Percentiles rank a stretch among this genome's conserved stretches.
These are phyloP conservation scores for Ondatra zibethicus DNA, from an alignment of 2,113 vertebrate species.

Conservation along the genomic window DNA sequence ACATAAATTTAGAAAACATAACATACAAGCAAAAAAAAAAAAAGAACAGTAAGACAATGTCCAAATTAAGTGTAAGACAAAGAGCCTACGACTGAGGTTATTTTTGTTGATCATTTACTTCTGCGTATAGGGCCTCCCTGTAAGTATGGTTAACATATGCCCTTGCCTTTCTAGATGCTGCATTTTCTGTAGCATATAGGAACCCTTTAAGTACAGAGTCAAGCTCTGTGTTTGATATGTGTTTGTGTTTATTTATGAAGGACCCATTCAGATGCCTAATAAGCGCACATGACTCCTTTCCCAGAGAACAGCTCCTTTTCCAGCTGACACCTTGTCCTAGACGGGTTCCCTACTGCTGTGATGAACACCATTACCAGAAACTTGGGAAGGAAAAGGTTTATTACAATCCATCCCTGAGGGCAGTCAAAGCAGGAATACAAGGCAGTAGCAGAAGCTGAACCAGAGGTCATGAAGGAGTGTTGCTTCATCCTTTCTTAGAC, in stretches of 20 bases:
- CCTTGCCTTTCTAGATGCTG: not conserved
- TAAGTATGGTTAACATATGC: not conserved
- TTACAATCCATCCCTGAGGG: no score
- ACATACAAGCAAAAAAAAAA: not conserved
- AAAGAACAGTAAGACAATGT: not conserved
- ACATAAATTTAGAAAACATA: not conserved
- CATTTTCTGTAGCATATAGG: not conserved
- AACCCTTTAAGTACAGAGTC: not conserved
- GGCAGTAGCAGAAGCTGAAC: not conserved
- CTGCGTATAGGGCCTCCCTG: not conserved
- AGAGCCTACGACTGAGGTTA: not conserved
- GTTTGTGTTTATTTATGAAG: not conserved
- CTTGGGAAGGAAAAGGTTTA: not conserved
- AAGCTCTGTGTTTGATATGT: not conserved
- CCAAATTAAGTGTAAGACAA: not conserved
- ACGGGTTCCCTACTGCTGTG: not conserved
- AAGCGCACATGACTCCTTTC: not conserved
- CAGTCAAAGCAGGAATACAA: not conserved
- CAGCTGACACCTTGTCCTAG: not conserved
- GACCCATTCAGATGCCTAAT: not conserved
- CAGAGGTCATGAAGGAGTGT: no score
- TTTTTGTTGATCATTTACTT: not conserved
- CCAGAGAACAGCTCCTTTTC: not conserved
- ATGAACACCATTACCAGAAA: not conserved
- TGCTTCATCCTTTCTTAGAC: not conserved